phyloP scores from a whole-genome alignment of 1,140 invertebrate species.

The Eurosta solidaginis region DNA sequence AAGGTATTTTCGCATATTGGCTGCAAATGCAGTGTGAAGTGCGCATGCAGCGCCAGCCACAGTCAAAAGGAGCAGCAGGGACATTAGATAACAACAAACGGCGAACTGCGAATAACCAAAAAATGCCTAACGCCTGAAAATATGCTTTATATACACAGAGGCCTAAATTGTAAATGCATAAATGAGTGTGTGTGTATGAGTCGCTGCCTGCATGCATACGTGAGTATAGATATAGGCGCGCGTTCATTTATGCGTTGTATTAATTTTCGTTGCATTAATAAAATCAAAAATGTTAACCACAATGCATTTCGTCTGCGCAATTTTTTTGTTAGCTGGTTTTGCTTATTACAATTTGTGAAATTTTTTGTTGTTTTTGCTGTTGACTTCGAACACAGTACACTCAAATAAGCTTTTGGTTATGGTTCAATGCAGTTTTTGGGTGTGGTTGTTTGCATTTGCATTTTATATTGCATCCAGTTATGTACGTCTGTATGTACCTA shows the following conservation, averaged over 20 bases:
- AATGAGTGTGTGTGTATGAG: background rate
- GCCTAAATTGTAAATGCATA: background rate
- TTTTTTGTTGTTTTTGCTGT: too few relatives aligned
- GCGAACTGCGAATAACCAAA: too few relatives aligned
- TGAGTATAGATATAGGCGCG: background rate
- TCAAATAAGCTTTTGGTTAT: background rate
- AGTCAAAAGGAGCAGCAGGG: background rate
- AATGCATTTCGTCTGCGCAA: background rate
- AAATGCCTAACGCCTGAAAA: background rate
- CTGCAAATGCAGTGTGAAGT: background rate
- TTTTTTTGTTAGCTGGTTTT: background rate
- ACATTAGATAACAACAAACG: background rate
- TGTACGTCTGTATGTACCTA: background rate
- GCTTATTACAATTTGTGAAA: too few relatives aligned
- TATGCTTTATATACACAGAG: background rate
- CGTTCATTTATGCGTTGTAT: conserved; percentile 2
- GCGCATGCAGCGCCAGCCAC: background rate
- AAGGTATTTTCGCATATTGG: background rate
- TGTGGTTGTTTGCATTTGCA: background rate
- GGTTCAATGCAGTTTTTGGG: background rate
- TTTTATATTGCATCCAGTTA: background rate
- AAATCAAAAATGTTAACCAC: conserved; percentile 1
- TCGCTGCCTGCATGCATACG: too few relatives aligned
- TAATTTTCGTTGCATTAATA: conserved; percentile 27
- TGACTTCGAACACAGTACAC: too few relatives aligned